These are phyloP conservation scores for Rhipidura dahli DNA, from an alignment of 2,113 vertebrate genomes.

Conservation along the genomic window DNA sequence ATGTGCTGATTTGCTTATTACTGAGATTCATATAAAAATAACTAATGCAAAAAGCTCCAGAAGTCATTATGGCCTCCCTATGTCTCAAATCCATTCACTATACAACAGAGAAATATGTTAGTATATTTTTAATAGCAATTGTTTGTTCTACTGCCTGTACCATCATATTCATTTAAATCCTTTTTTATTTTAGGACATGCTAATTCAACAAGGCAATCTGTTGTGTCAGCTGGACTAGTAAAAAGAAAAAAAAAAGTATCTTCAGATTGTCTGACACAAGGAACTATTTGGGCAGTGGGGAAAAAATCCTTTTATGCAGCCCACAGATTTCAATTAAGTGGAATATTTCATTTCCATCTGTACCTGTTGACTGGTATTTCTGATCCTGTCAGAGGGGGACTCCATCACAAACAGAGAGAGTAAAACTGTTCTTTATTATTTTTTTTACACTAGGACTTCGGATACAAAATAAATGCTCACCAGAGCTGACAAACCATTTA, in stretches of 20 bases:
- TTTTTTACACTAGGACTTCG: constrained; percentile 17
- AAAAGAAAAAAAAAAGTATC: background rate
- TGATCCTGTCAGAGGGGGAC: background rate
- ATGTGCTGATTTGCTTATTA: background rate
- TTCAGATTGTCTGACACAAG: constrained; percentile 10
- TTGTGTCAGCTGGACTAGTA: background rate
- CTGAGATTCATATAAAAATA: background rate
- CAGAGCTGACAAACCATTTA: constrained; percentile 17
- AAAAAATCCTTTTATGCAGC: background rate
- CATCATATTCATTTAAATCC: background rate
- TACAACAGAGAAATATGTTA: background rate
- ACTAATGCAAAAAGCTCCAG: background rate
- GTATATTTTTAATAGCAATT: constrained; percentile 18
- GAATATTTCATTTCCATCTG: background rate
- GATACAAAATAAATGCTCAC: background rate
- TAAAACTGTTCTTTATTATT: background rate
- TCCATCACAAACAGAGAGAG: background rate
- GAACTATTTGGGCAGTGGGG: background rate
- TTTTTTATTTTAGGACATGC: constrained; percentile 6
- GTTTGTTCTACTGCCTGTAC: background rate
- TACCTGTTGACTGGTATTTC: background rate
- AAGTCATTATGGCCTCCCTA: background rate
- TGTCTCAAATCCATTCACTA: background rate
- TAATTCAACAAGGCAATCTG: constrained; percentile 19
- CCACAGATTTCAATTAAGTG: background rate